Base-by-base conservation (phyloP, 2,113 vertebrate species). In the Plotosus lineatus region DNA sequence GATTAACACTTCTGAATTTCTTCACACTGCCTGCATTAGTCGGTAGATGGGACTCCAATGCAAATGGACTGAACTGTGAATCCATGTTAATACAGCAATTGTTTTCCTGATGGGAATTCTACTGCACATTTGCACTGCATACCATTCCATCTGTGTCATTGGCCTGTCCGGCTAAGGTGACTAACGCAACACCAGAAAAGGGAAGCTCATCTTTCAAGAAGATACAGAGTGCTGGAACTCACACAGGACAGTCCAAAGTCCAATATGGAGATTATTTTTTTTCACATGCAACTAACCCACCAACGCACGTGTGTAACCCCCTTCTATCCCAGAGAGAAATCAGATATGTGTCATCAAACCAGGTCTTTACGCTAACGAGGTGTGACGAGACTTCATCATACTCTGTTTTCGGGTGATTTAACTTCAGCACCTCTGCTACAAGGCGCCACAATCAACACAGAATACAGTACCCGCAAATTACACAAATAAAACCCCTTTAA, bases 111-210 rank as follows among this genome's bases (percentile, higher is more conserved):
- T 53, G 68, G 68, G 19, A 65, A 44, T 66, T 77, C 81, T 81
- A 83, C 81, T 65, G 50, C 19, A 61, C 78, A 78, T 85, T 85
- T 77, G 84, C 79, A 76, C 66, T 73, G n/a, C 78, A 73, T 74
- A 80, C 44, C 8, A 7, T 77, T 40, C 66, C 73, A 75, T 53
- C 68, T 78, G 48, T 36, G 51, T 38, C n/a, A 4, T 44, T 28
- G 44, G 48, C 76, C 65, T 63, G 42, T 58, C 31, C 58, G 36
- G 0, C 17, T 40, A 56, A 56, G 15, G 63, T 68, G 36, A 26
- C 51, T 51, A 69, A 50, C 72, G 33, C 66, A 11, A 68, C 58
- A n/a, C 42, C 51, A 68, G 23, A 78, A 51, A 58, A 71, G 23
- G 46, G 42, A 23, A 78, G 77, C 68, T 74, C 69, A 83, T 71